Conservation (phyloP, 2,113 vertebrate genomes). For the Tupaia chinensis region DNA sequence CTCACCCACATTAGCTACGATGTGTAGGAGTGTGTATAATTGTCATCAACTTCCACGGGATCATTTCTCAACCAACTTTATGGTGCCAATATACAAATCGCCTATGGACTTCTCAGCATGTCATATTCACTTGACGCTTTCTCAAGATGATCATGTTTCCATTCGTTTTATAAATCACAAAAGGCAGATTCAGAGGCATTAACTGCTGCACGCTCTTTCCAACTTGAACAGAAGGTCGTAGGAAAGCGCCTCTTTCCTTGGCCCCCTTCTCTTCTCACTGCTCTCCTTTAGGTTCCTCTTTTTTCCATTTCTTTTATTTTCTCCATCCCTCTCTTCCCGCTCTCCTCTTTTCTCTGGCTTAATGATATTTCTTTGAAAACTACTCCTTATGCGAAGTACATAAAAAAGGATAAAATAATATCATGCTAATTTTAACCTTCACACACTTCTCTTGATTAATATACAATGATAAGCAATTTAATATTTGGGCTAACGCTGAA, state of each 20-base stretch:
- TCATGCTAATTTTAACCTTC: neutral
- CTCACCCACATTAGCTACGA: neutral
- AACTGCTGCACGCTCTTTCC: neutral
- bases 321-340: neutral
- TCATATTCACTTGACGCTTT: neutral
- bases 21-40: neutral
- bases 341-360: neutral
- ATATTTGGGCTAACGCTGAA: neutral
- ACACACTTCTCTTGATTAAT: neutral
- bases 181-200: neutral
- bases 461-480: neutral
- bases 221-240: neutral
- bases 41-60: neutral
- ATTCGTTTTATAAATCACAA: neutral
- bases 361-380: neutral
- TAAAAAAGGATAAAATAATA: neutral
- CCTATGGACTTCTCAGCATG: neutral
- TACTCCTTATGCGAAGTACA: neutral
- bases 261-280: accelerated
- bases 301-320: too few species aligned
- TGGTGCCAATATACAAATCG: neutral
- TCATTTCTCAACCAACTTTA: neutral
- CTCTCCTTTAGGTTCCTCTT: neutral
- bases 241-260: neutral
- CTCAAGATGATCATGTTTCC: neutral